Percentiles rank a stretch among this genome's conserved stretches.
phyloP scores from a whole-genome alignment of 2,888 invertebrate species.

The Cheilosia grossa region DNA sequence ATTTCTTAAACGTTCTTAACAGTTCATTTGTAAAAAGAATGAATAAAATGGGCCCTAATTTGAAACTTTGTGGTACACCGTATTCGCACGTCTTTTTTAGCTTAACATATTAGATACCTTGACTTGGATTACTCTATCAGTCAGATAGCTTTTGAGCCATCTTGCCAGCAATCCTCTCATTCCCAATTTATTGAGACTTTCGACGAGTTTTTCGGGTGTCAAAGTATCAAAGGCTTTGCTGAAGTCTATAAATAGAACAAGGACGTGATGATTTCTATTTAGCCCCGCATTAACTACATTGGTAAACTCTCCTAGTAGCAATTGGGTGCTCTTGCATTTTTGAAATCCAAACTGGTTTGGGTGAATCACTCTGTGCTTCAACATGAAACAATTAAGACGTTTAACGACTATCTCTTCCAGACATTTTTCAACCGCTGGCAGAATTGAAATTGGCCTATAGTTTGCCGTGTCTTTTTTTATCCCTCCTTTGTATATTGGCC shows the following conservation, averaged over 20 bases:
- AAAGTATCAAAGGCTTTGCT: conserved; percentile 24
- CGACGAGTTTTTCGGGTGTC: not conserved
- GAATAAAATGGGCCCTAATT: no score
- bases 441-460: no score
- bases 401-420: not conserved
- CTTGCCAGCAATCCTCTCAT: not conserved
- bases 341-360: not conserved
- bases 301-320: not conserved
- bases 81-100: no score
- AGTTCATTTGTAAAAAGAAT: no score
- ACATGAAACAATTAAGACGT: not conserved
- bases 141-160: no score
- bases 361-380: not conserved
- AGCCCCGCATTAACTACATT: conserved; percentile 2
- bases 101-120: no score
- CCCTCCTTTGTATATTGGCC: no score
- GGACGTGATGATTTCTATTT: conserved; percentile 15
- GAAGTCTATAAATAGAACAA: conserved; percentile 11
- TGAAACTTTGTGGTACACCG: no score
- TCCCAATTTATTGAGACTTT: not conserved
- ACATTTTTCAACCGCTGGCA: not conserved
- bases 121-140: no score
- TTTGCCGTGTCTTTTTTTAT: no score
- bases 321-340: conserved; percentile 1
- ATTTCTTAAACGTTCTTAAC: no score